A percentile compares a stretch with the other conserved stretches of the same genome.
Evolutionary conservation across 2,888 invertebrate genomes (phyloP).

Genomic region (Drosophila villosipedis): DNA sequence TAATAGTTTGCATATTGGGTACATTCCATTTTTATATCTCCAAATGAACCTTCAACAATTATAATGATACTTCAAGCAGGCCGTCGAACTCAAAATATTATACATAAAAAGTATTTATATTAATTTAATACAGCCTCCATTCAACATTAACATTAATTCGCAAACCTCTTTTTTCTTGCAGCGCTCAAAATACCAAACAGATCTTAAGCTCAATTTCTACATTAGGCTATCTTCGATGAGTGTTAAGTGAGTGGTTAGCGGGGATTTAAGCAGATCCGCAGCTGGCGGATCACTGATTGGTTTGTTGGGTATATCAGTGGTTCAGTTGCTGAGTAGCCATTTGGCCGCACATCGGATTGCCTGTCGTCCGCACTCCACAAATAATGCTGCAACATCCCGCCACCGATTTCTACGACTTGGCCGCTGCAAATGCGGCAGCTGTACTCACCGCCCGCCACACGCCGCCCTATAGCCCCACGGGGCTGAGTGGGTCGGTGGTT

Average conservation of each 20-base stretch:
- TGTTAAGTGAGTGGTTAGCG: slow-evolving; percentile 4
- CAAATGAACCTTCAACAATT: background rate
- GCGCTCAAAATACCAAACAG: slow-evolving; percentile 75
- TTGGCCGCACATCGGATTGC: slow-evolving; percentile 10
- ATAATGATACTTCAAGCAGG: background rate
- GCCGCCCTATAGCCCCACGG: slow-evolving; percentile 85
- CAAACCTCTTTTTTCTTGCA: slow-evolving; percentile 28
- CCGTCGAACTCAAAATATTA: background rate
- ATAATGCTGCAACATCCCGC: slow-evolving; percentile 85
- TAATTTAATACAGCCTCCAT: background rate
- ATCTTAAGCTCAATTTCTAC: slow-evolving; percentile 1
- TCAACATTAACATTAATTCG: background rate
- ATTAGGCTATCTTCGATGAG: slow-evolving; percentile 8
- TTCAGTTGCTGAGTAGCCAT: background rate
- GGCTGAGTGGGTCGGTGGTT: slow-evolving; percentile 76
- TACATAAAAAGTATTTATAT: background rate
- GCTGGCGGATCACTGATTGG: background rate
- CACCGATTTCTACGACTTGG: slow-evolving; percentile 85
- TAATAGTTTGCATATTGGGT: too few relatives aligned
- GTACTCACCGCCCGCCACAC: slow-evolving; percentile 85
- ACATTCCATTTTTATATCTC: too few relatives aligned
- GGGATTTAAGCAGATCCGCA: slow-evolving; percentile 8
- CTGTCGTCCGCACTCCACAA: slow-evolving; percentile 2
- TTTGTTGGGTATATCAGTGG: background rate
- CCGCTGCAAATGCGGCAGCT: slow-evolving; percentile 84